These are phyloP conservation scores for Alcedo quadribrachys DNA, from an alignment of 2,797 vertebrate species.

Conservation along the genomic window DNA sequence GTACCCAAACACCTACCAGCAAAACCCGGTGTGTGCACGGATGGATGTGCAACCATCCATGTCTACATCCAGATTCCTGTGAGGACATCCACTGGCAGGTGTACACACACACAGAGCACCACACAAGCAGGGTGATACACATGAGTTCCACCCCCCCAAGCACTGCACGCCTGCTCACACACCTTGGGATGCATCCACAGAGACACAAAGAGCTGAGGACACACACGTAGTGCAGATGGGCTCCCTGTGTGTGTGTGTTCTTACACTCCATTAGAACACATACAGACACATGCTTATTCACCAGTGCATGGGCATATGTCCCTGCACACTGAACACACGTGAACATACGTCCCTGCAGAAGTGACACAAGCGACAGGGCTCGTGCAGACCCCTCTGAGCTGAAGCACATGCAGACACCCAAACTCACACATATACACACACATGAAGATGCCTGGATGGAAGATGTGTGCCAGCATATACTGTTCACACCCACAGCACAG, in stretches of 20 bases:
- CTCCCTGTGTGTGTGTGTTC: not conserved
- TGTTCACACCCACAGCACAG: not conserved
- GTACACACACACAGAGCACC: not conserved
- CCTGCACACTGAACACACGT: not conserved
- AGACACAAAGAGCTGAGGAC: not conserved
- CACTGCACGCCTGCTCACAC: not conserved
- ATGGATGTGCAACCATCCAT: not conserved
- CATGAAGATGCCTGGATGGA: not conserved
- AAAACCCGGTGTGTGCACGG: not conserved
- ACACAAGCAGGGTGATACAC: not conserved
- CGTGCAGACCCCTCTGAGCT: not conserved
- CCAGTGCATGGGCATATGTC: accelerated
- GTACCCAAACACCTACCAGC: not conserved
- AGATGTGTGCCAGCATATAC: not conserved
- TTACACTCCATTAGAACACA: accelerated
- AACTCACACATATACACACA: not conserved
- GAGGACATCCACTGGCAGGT: not conserved
- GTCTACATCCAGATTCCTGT: not conserved
- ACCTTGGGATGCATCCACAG: accelerated
- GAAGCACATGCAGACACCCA: not conserved
- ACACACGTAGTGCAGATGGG: not conserved
- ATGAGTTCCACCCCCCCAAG: not conserved
- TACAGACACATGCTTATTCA: not conserved
- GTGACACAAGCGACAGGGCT: accelerated
- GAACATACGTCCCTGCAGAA: not conserved